These are phyloP conservation scores for Drosophila mayri DNA, from an alignment of 1,140 invertebrate species.

Conservation along the genomic window DNA sequence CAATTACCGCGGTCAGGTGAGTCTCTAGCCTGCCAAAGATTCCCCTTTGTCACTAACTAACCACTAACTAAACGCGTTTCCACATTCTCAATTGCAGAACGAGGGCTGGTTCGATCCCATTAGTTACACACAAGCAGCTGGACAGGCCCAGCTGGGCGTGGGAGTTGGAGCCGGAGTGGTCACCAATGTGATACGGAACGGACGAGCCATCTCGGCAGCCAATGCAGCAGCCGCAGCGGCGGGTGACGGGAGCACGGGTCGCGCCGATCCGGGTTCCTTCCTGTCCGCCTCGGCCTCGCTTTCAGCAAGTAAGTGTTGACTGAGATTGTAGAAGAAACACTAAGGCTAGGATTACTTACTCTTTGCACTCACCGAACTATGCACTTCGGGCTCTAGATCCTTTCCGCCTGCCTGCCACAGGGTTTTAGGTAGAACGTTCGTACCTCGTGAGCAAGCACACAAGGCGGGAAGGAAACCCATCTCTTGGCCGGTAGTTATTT, in stretches of 20 bases:
- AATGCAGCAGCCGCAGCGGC: constrained; percentile 62
- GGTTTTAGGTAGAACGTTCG: constrained; percentile 44
- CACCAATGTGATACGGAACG: constrained; percentile 81
- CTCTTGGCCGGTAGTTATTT: constrained; percentile 43
- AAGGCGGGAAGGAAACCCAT: constrained; percentile 12
- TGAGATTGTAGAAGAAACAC: not conserved
- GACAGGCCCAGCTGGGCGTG: constrained; percentile 57
- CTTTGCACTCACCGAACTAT: not conserved
- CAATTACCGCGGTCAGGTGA: constrained; percentile 81
- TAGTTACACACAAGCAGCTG: constrained; percentile 53
- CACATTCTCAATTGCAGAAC: constrained; percentile 46
- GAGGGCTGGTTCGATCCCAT: constrained; percentile 80
- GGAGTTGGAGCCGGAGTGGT: constrained; percentile 50
- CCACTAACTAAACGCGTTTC: not conserved
- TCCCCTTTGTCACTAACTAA: not conserved
- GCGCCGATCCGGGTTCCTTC: constrained; percentile 54
- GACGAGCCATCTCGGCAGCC: constrained; percentile 56
- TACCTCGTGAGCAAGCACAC: constrained; percentile 27
- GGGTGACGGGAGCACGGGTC: constrained; percentile 31
- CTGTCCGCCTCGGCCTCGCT: constrained; percentile 85
- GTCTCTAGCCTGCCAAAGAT: constrained; percentile 4
- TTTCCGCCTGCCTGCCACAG: constrained; percentile 16
- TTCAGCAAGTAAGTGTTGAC: constrained; percentile 85
- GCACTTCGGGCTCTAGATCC: constrained; percentile 6
- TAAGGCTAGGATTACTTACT: constrained; percentile 9